These are phyloP conservation scores for Drosophila incognita DNA, from an alignment of 2,888 invertebrate genomes.

Conservation along the genomic window DNA sequence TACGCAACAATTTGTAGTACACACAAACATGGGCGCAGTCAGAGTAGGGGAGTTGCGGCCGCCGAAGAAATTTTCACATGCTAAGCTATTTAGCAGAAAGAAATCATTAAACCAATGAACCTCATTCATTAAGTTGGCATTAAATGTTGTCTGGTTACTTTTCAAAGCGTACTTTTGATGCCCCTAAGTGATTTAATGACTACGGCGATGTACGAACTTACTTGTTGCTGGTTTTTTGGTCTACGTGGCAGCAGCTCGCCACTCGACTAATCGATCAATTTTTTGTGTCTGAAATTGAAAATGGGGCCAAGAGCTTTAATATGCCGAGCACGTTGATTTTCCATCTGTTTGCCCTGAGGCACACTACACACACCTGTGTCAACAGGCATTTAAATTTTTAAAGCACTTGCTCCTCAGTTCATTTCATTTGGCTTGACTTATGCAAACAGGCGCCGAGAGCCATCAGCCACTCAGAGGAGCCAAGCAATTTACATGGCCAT, in stretches of 20 bases:
- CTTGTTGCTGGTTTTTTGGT: conserved; percentile 59
- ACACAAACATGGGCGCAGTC: not conserved
- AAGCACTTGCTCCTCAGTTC: conserved; percentile 60
- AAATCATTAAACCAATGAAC: not conserved
- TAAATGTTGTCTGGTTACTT: not conserved
- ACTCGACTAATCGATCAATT: conserved; percentile 66
- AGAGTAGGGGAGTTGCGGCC: no score
- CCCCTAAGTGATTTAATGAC: not conserved
- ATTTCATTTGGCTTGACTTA: conserved; percentile 74
- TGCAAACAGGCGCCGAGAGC: conserved; percentile 65
- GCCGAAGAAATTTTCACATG: not conserved
- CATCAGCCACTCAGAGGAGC: conserved; percentile 54
- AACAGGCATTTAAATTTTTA: conserved; percentile 65
- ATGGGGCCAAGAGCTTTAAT: conserved; percentile 65
- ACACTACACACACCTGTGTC: conserved; percentile 47
- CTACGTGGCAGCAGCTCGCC: conserved; percentile 24
- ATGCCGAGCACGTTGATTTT: conserved; percentile 66
- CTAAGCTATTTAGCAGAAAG: not conserved
- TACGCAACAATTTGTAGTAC: conserved; percentile 73
- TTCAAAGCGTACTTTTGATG: not conserved
- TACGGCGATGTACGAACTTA: conserved; percentile 29
- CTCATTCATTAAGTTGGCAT: not conserved
- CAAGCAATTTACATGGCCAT: conserved; percentile 74
- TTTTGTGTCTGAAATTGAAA: conserved; percentile 75
- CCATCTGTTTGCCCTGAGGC: conserved; percentile 42